Evolutionary conservation across 2,113 vertebrate species (phyloP), one percentile per base, ranked within the genome.

Genomic region (Cairina moschata): DNA sequence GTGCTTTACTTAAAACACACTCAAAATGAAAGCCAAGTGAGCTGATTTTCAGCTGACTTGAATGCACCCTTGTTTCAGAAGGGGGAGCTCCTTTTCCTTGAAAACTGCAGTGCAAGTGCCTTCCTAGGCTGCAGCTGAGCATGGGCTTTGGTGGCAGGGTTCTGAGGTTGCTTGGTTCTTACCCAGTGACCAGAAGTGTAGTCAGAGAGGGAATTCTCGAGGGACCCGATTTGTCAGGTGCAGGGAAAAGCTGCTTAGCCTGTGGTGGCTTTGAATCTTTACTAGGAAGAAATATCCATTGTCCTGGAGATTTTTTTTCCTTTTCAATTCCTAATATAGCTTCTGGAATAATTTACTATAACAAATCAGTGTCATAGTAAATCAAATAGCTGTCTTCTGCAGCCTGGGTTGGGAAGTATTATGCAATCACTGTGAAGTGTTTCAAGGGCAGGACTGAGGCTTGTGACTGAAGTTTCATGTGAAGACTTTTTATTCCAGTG

Each of bases 151-250:
- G 42, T 44, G 62, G 48, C 15, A 58, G 60, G 26, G 20, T 11
- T 65, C 38, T 56, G 17, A 54, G 32, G 50, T 68, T 63, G 23
- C 69, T 74, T 75, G 69, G 42, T 60, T 85, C 17, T 77, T 46
- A 3, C 0, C 36, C 20, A 38, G 2, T 59, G 86, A 12, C n/a
- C 31, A 20, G 34, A 3, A 32, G 4, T 0, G 0, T 32, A 68
- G 52, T 54, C 48, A 79, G 62, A 74, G n/a, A 59, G 14, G 40
- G 14, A 76, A 13, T 44, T 44, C 65, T 83, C 17, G 29, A 21
- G 20, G 29, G 15, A 34, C 17, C 13, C 2, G 0, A 0, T 48
- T 67, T 38, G 28, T 8, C 23, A 34, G 15, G 56, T 54, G 25
- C 59, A 20, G 17, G 22, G 38, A 29, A 32, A 38, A 28, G 59